Percentiles rank a stretch among this genome's conserved stretches.
These are phyloP conservation scores for Dasysyrphus tricinctus DNA, from an alignment of 2,888 invertebrate genomes.

Conservation along the genomic window DNA sequence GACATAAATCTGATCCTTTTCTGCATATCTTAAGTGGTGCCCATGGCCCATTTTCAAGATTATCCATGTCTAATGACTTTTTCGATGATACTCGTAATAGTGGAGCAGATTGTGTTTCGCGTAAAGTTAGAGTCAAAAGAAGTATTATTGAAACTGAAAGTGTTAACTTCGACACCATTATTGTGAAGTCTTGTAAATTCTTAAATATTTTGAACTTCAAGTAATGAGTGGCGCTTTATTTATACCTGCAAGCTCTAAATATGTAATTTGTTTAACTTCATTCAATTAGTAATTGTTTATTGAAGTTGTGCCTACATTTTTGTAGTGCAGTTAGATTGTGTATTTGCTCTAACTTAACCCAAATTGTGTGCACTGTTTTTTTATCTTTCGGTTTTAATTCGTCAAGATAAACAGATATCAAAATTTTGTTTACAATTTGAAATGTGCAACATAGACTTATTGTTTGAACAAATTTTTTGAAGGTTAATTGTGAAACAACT, in stretches of 20 bases:
- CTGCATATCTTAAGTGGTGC: background rate
- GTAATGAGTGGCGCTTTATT: background rate
- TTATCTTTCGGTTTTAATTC: background rate
- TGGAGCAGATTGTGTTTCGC: background rate
- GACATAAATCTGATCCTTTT: background rate
- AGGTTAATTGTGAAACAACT: background rate
- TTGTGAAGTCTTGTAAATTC: background rate
- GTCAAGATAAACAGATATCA: conserved; percentile 2
- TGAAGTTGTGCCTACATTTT: background rate
- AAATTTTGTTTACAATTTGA: background rate
- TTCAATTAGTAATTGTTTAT: background rate
- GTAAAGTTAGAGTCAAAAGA: background rate
- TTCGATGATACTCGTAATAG: background rate
- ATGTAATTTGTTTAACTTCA: background rate
- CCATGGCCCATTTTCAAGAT: background rate
- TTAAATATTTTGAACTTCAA: background rate
- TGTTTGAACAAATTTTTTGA: conserved; percentile 1
- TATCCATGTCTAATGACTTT: too few relatives aligned
- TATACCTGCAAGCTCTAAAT: background rate
- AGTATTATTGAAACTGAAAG: background rate
- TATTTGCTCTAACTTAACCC: background rate
- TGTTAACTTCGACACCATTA: background rate
- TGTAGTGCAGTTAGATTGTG: background rate
- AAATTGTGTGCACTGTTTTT: background rate
- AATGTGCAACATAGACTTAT: background rate